Evolutionary conservation across 2,888 invertebrate genomes (phyloP).

Genomic region (Pristionchus arcanus): DNA sequence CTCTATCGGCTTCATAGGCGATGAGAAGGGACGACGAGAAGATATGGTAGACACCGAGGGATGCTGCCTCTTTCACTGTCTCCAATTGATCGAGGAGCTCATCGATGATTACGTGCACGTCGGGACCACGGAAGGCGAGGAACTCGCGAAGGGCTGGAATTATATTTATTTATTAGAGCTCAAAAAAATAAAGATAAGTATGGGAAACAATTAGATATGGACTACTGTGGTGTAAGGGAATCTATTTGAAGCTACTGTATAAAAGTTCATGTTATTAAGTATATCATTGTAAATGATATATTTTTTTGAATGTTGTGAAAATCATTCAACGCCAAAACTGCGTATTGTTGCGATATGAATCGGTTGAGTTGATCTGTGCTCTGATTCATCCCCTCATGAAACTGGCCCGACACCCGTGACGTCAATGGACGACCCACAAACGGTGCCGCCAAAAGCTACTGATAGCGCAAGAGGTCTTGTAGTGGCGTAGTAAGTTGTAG

Average conservation of each 20-base stretch:
- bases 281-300: not conserved
- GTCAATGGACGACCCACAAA: not conserved
- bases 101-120: slow-evolving; percentile 34
- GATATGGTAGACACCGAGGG: slow-evolving; percentile 41
- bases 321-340: not conserved
- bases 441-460: not conserved
- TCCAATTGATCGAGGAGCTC: slow-evolving; percentile 27
- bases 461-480: not conserved
- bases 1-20: slow-evolving; percentile 46
- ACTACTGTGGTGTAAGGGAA: too few species aligned
- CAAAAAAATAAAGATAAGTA: too few species aligned
- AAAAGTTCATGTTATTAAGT: not conserved
- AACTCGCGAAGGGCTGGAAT: slow-evolving; percentile 49
- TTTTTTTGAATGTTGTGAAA: not conserved
- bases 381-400: not conserved
- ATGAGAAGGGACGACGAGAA: slow-evolving; percentile 49
- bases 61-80: not conserved
- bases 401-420: slow-evolving; percentile 2
- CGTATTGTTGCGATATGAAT: not conserved
- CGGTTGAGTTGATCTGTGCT: not conserved
- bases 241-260: not conserved
- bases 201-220: too few species aligned
- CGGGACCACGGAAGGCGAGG: slow-evolving; percentile 26
- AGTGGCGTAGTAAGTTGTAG: not conserved
- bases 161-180: not conserved